Evolutionary conservation across 2,113 vertebrate species (phyloP).

Genomic region (Oplegnathus fasciatus): DNA sequence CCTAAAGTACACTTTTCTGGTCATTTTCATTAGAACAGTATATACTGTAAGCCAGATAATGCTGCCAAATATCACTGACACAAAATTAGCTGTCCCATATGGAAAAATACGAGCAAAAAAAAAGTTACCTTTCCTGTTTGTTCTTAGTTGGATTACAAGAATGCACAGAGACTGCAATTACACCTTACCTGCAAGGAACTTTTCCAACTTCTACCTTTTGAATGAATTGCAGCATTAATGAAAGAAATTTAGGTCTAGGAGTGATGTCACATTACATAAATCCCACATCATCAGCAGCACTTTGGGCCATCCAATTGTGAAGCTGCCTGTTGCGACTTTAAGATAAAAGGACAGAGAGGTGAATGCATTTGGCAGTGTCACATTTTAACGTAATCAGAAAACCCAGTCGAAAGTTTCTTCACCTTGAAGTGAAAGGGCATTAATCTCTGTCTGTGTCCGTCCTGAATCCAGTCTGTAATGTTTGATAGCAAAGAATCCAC

Average conservation of each 20-base stretch:
- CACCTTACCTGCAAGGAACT: neutral
- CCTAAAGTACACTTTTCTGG: neutral
- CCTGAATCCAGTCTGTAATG: constrained; percentile 16
- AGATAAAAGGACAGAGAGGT: constrained; percentile 1
- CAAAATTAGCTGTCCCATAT: neutral
- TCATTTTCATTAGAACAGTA: neutral
- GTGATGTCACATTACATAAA: constrained; percentile 31
- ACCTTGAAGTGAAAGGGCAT: constrained; percentile 58
- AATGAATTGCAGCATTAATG: constrained; percentile 30
- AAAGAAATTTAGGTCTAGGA: neutral
- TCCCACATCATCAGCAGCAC: constrained; percentile 16
- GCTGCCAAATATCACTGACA: neutral
- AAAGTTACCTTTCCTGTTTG: neutral
- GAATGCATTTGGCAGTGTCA: constrained; percentile 24
- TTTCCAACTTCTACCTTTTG: neutral
- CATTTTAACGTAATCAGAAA: constrained; percentile 28
- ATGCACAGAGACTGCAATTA: neutral
- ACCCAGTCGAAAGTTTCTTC: constrained; percentile 14
- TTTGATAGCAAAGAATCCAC: constrained; percentile 9
- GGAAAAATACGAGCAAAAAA: neutral
- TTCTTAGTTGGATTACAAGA: neutral
- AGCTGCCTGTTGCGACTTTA: constrained; percentile 20
- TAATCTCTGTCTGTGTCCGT: constrained; percentile 42
- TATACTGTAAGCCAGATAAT: neutral
- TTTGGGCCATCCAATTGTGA: neutral